Percentiles rank a stretch among this genome's conserved stretches.
Conservation (phyloP, 2,797 vertebrate genomes). For the Smutsia gigantea region DNA sequence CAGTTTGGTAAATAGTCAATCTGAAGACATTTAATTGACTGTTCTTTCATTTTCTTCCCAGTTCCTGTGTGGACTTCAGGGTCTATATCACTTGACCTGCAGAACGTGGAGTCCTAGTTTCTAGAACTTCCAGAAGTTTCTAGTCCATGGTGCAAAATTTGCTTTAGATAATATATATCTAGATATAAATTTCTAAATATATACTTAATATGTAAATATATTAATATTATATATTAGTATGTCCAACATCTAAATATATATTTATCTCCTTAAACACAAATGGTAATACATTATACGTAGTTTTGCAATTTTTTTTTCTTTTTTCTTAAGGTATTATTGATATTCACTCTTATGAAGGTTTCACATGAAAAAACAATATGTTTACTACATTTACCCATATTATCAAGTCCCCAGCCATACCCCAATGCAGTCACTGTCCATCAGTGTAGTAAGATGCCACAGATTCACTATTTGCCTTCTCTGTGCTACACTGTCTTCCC, state of each 20-base stretch:
- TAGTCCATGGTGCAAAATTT: background rate
- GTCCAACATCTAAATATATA: background rate
- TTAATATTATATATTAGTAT: background rate
- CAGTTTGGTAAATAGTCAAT: background rate
- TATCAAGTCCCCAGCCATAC: too few relatives aligned
- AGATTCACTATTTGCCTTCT: too few relatives aligned
- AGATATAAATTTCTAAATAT: background rate
- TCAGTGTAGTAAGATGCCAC: too few relatives aligned
- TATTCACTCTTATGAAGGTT: too few relatives aligned
- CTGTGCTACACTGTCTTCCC: too few relatives aligned
- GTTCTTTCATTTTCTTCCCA: background rate
- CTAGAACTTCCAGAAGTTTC: background rate
- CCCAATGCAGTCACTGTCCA: too few relatives aligned
- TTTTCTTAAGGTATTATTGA: too few relatives aligned
- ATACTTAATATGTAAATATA: background rate
- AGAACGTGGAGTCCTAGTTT: background rate
- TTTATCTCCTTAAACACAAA: background rate
- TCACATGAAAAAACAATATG: too few relatives aligned
- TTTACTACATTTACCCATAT: too few relatives aligned
- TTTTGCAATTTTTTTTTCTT: background rate
- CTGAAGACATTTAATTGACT: background rate
- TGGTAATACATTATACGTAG: background rate
- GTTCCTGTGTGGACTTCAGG: background rate
- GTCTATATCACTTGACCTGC: background rate
- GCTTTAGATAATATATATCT: background rate